A percentile compares a stretch with the other conserved stretches of the same genome.
Conservation (phyloP, 2,888 invertebrate species). For the Cataglyphis altisquamis region DNA sequence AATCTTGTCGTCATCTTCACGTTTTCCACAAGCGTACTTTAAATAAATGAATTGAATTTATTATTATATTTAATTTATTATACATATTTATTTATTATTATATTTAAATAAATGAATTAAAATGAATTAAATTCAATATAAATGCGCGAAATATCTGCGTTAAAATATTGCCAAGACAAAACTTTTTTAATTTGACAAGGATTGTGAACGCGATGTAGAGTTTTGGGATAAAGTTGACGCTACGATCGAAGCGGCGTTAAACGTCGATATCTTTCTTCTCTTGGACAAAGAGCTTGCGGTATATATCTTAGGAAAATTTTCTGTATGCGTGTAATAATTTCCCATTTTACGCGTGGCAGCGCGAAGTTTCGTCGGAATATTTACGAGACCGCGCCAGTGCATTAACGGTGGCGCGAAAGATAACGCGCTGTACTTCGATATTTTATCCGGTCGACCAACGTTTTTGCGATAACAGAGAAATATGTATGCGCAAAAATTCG, state of each 20-base stretch:
- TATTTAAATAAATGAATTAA: background rate
- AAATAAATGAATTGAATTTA: no score
- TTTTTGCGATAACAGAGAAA: slow-evolving; percentile 50
- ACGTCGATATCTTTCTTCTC: background rate
- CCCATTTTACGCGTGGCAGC: slow-evolving; percentile 50
- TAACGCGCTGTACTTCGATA: slow-evolving; percentile 53
- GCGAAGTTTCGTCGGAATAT: slow-evolving; percentile 53
- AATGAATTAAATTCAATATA: background rate
- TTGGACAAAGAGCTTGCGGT: slow-evolving; percentile 16
- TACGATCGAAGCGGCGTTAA: background rate
- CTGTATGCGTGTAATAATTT: slow-evolving; percentile 37
- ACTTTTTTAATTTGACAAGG: background rate
- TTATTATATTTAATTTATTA: no score
- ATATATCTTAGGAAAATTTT: slow-evolving; percentile 27
- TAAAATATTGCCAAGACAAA: background rate
- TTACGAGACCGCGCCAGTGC: slow-evolving; percentile 57
- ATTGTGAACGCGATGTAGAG: slow-evolving; percentile 4
- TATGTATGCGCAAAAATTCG: slow-evolving; percentile 42
- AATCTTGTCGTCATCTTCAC: background rate
- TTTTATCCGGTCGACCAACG: slow-evolving; percentile 50
- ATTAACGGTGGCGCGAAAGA: slow-evolving; percentile 57
- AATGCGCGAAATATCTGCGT: background rate
- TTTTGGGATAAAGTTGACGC: background rate
- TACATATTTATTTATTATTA: no score
- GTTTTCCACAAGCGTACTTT: background rate